phyloP scores from a whole-genome alignment of 2,797 vertebrate genomes.

The Toxotes lorentzi region DNA sequence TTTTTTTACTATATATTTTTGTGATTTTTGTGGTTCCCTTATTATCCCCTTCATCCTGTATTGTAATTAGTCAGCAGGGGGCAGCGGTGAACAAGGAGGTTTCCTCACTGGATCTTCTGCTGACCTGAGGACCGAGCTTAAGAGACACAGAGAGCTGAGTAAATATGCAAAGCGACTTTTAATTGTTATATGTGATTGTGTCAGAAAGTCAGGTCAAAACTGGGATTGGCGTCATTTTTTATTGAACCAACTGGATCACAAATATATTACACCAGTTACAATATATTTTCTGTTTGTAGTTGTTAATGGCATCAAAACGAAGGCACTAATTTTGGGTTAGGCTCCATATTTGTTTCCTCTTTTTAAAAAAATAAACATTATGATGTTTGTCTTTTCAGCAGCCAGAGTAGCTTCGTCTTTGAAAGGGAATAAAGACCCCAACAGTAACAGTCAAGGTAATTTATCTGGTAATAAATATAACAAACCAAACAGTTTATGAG shows the following conservation, averaged over 20 bases:
- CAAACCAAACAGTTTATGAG: background rate
- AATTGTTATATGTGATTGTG: background rate
- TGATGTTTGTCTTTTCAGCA: constrained; percentile 54
- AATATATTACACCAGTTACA: background rate
- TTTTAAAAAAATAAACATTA: background rate
- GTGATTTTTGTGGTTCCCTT: constrained; percentile 11
- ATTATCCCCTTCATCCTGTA: constrained; percentile 50
- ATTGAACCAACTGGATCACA: background rate
- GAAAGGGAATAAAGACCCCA: constrained; percentile 28
- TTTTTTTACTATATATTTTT: background rate
- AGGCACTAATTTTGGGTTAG: background rate
- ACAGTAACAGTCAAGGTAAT: constrained; percentile 61
- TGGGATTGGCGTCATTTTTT: background rate
- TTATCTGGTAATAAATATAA: constrained; percentile 7
- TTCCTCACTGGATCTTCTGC: constrained; percentile 57
- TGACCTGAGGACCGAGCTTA: constrained; percentile 81
- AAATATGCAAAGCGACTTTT: constrained; percentile 64
- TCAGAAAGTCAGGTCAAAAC: constrained; percentile 10
- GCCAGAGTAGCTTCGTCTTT: constrained; percentile 53
- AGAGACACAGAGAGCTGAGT: constrained; percentile 85
- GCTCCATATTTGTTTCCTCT: background rate
- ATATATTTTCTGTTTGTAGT: background rate
- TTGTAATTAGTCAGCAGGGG: constrained; percentile 88
- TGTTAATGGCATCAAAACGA: background rate
- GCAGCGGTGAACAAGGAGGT: constrained; percentile 90